phyloP scores from a whole-genome alignment of 2,888 invertebrate species.

The Girardia tigrina region DNA sequence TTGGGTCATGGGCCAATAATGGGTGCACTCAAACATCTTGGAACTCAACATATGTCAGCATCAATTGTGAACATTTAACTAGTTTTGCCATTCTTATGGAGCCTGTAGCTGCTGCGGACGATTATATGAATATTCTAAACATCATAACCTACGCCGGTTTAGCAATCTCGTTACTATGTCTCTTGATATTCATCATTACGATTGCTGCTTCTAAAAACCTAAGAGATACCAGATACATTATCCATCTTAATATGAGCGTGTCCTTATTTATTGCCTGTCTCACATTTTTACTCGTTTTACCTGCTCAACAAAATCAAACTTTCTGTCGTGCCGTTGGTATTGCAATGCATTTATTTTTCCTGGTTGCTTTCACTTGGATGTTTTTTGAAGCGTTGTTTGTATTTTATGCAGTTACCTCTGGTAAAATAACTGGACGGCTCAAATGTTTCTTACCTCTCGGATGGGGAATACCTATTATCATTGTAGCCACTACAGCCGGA shows the following conservation, averaged over 20 bases:
- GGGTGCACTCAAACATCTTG: slow-evolving; percentile 33
- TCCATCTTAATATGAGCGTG: slow-evolving; percentile 37
- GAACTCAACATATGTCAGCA: slow-evolving; percentile 36
- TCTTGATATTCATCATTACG: slow-evolving; percentile 38
- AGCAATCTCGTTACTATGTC: slow-evolving; percentile 35
- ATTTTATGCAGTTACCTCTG: slow-evolving; percentile 38
- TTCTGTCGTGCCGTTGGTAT: slow-evolving; percentile 37
- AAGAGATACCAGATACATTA: slow-evolving; percentile 37
- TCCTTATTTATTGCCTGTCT: slow-evolving; percentile 37
- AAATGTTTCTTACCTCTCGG: slow-evolving; percentile 36
- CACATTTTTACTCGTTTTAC: slow-evolving; percentile 35
- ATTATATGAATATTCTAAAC: slow-evolving; percentile 31
- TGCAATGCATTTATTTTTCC: slow-evolving; percentile 37
- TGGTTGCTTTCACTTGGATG: slow-evolving; percentile 36
- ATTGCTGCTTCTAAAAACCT: slow-evolving; percentile 33
- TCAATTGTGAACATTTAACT: slow-evolving; percentile 36
- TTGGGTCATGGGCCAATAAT: neutral
- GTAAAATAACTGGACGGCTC: slow-evolving; percentile 31
- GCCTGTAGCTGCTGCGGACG: slow-evolving; percentile 34
- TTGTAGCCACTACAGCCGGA: slow-evolving; percentile 34
- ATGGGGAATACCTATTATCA: slow-evolving; percentile 36
- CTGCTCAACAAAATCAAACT: slow-evolving; percentile 32
- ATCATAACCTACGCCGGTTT: slow-evolving; percentile 33
- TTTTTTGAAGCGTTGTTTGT: slow-evolving; percentile 37
- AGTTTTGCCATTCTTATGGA: slow-evolving; percentile 38